phyloP scores from a whole-genome alignment of 2,888 invertebrate genomes.

The Lapara coniferarum region DNA sequence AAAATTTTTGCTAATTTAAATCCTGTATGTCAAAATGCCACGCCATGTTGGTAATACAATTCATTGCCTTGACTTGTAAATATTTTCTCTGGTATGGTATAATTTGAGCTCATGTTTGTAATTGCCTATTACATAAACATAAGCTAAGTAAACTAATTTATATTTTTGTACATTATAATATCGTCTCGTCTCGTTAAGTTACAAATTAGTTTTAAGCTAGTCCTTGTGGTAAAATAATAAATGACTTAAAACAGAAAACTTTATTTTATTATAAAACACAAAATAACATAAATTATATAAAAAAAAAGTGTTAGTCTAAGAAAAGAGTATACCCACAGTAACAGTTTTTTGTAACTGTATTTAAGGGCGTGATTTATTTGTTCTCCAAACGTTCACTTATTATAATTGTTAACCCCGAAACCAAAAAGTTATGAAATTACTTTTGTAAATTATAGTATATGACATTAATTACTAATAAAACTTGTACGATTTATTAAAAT shows the following conservation, averaged over 20 bases:
- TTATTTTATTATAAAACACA: background rate
- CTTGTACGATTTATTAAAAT: constrained; percentile 10
- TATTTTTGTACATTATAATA: constrained; percentile 69
- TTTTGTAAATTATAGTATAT: background rate
- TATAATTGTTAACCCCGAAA: background rate
- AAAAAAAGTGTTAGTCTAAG: too few species aligned
- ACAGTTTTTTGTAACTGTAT: background rate
- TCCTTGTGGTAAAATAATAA: constrained; percentile 66
- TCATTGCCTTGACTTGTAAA: constrained; percentile 31
- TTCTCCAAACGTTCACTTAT: background rate
- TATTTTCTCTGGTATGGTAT: constrained; percentile 29
- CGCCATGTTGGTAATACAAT: constrained; percentile 9
- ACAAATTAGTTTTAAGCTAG: constrained; percentile 83
- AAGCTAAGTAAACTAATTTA: constrained; percentile 68
- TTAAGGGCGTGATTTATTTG: background rate
- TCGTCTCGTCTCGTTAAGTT: constrained; percentile 67
- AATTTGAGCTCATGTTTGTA: constrained; percentile 11
- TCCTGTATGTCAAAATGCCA: background rate
- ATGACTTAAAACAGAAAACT: constrained; percentile 31
- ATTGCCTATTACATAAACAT: constrained; percentile 33
- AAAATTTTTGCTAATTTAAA: too few species aligned
- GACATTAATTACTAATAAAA: constrained; percentile 18
- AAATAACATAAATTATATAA: background rate
- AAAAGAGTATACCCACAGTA: background rate
- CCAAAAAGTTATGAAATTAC: background rate